Conservation (phyloP, 30 jellyfish, hydroid and myxozoan species). For the Chrysaora quinquecirrha region DNA sequence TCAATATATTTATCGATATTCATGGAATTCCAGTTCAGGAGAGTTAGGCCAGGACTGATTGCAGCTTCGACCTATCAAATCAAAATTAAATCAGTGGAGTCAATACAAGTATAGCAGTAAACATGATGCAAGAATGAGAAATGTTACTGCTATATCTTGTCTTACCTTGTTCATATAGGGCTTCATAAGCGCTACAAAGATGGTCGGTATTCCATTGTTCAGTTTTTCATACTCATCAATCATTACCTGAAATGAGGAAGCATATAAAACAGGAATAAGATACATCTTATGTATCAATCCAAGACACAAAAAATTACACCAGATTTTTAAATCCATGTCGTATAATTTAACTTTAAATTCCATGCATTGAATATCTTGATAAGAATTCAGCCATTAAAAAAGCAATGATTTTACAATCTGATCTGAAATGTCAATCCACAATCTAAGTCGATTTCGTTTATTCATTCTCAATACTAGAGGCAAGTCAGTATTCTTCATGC, state of each 20-base stretch:
- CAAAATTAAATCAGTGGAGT: not conserved
- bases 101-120: not conserved
- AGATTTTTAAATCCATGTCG: too few species aligned
- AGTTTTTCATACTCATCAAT: slow-evolving; percentile 62
- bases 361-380: too few species aligned
- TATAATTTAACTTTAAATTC: too few species aligned
- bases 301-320: too few species aligned
- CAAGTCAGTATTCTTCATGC: too few species aligned
- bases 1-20: slow-evolving; percentile 57
- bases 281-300: too few species aligned
- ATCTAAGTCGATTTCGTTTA: too few species aligned
- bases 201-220: slow-evolving; percentile 67
- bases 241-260: slow-evolving; percentile 61
- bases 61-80: slow-evolving; percentile 87
- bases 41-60: slow-evolving; percentile 83
- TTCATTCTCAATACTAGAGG: too few species aligned
- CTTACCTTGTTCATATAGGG: slow-evolving; percentile 92
- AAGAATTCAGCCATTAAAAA: too few species aligned
- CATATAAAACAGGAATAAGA: too few species aligned
- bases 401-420: too few species aligned
- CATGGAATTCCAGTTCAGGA: slow-evolving; percentile 88
- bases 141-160: not conserved
- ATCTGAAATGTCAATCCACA: too few species aligned
- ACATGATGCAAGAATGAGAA: not conserved
- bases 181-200: slow-evolving; percentile 72